Base-by-base conservation (phyloP, 2,888 invertebrate species). In the Cryptus armator region DNA sequence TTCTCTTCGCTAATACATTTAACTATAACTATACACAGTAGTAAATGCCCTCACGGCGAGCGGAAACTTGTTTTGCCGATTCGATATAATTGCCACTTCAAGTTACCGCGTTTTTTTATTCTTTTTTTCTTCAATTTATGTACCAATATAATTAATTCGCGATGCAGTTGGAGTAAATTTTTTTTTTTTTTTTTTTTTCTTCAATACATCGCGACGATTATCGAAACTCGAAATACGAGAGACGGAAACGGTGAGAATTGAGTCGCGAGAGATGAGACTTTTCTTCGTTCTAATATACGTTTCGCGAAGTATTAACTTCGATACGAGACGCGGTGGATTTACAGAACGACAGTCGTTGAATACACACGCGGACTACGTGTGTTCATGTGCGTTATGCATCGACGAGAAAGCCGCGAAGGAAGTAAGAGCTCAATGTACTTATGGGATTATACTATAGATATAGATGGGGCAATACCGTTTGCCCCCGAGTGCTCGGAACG, bases 51-150 rank as follows among this genome's bases (percentile, higher is more conserved):
- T 32, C 29, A 6, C 62, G 59, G 2, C 7, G n/a, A 32, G 14
- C 68, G 76, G 29, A 77, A 68, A 68, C 78, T 59, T 53, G 78
- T 78, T 68, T 46, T 46, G 59, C 32, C 68, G 59, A 62, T 48
- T 32, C 62, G 24, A 29, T 59, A 29, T 29, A 29, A 59, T 59
- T 19, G 59, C 12, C 59, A 24, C 12, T 29, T n/a, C 32, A 14
- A 32, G 14, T 32, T 10, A 10, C 19, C 19, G 3, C 3, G 19
- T 56, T 24, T 12, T 12, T 19, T n/a, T 56, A 19, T 10, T 53
- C 7, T 3, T 29, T 62, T 62, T 32, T 14, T 14, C 7, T 0
- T 62, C 6, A 12, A 48, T n/a, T 48, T n/a, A 48, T 48, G 4
- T 12, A 3, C 48, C n/a, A 14, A 48, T 37, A 37, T 37, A 37